Conservation (phyloP, 2,113 vertebrate species). For the Ibidorhyncha struthersii region DNA sequence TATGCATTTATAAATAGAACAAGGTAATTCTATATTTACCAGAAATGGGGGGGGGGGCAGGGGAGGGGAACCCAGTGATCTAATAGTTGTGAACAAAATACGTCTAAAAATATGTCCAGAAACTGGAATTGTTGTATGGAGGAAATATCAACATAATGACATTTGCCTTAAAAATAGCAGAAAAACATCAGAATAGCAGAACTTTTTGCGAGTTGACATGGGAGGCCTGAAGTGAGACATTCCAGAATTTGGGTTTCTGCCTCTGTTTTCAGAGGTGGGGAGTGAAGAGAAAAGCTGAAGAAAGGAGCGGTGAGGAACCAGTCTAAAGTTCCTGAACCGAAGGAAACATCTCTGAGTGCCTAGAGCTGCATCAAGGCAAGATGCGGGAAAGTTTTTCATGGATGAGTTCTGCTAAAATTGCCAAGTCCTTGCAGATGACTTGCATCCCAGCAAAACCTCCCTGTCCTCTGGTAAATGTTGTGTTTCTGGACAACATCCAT, state of each 20-base stretch:
- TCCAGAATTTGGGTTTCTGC: background rate
- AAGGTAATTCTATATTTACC: background rate
- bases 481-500: background rate
- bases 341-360: background rate
- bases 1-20: background rate
- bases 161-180: conserved; percentile 18
- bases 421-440: background rate
- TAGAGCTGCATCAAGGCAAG: background rate
- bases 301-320: background rate
- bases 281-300: background rate
- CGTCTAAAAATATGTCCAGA: background rate
- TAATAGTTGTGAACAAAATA: background rate
- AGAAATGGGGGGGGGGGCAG: background rate
- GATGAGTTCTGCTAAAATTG: background rate
- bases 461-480: background rate
- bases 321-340: background rate
- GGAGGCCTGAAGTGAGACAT: background rate
- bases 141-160: conserved; percentile 6
- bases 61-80: background rate
- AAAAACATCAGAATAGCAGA: background rate
- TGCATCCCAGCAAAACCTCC: background rate
- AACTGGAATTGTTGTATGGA: background rate
- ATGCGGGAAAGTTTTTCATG: background rate
- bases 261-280: background rate
- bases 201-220: background rate